Conservation (phyloP, 2,113 vertebrate genomes). For the Hippolais icterina region DNA sequence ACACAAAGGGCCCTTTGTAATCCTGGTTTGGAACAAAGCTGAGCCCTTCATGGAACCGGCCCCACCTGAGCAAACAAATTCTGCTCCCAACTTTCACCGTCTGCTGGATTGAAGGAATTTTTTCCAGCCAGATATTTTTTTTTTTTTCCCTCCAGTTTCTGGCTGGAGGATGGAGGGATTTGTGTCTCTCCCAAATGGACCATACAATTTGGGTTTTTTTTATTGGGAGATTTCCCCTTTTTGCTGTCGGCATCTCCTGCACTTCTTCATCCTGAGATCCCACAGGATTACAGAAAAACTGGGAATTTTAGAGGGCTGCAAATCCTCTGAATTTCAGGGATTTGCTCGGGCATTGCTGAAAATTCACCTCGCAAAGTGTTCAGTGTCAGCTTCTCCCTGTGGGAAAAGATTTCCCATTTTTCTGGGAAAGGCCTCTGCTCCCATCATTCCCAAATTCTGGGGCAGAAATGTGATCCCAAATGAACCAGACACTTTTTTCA, state of each 20-base stretch:
- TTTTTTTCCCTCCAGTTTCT: neutral
- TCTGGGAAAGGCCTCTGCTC: too few species aligned
- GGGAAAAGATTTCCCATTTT: too few species aligned
- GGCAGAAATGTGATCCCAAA: too few species aligned
- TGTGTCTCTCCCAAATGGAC: neutral
- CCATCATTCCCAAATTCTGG: neutral
- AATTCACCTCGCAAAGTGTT: too few species aligned
- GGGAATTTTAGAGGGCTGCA: neutral
- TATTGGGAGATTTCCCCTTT: neutral
- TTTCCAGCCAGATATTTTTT: neutral
- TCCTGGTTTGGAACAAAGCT: neutral
- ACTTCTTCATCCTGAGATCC: neutral
- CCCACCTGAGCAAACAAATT: constrained; percentile 27
- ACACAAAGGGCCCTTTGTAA: neutral
- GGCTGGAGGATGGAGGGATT: neutral
- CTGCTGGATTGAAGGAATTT: neutral
- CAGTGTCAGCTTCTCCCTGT: too few species aligned
- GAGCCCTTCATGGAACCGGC: neutral
- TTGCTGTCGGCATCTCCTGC: neutral
- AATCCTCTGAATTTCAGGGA: neutral
- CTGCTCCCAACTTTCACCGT: neutral
- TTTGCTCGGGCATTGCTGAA: too few species aligned
- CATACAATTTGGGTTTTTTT: too few species aligned
- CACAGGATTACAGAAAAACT: neutral
- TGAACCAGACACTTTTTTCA: too few species aligned